These are phyloP conservation scores for Chironomus riparius DNA, from an alignment of 2,888 invertebrate genomes.

Conservation along the genomic window DNA sequence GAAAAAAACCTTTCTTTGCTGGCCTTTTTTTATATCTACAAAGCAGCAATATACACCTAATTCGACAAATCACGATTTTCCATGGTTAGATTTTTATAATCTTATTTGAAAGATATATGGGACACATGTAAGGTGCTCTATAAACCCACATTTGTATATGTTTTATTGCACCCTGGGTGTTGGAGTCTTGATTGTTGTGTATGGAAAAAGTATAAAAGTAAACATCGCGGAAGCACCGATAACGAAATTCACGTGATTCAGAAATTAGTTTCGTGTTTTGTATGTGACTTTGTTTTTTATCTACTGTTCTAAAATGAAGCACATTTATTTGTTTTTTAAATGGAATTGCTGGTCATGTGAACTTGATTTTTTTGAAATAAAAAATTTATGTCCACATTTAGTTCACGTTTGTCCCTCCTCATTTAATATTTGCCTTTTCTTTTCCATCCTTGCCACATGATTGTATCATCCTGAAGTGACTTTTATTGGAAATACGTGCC, in stretches of 20 bases:
- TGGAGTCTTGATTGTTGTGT: not conserved
- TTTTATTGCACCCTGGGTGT: too few species aligned
- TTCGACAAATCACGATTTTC: too few species aligned
- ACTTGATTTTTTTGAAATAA: too few species aligned
- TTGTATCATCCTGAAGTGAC: not conserved
- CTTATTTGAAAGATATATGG: not conserved
- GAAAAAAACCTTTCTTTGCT: not conserved
- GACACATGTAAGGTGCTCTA: not conserved
- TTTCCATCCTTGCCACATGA: not conserved
- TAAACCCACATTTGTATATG: not conserved
- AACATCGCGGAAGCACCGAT: constrained; percentile 5
- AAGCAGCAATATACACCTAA: too few species aligned
- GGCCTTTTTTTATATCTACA: too few species aligned
- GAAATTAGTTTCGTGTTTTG: not conserved
- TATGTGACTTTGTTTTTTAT: not conserved
- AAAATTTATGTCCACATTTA: not conserved
- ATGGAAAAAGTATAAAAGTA: not conserved
- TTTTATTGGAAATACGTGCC: constrained; percentile 1
- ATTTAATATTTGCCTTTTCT: too few species aligned
- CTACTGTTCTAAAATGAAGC: not conserved
- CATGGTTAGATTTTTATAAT: too few species aligned
- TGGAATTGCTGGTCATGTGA: too few species aligned
- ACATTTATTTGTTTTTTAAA: too few species aligned
- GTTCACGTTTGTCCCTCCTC: not conserved
- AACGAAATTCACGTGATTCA: constrained; percentile 11